A percentile compares a stretch with the other conserved stretches of the same genome.
These are phyloP conservation scores for Pangasius djambal DNA, from an alignment of 2,797 vertebrate genomes.

Conservation along the genomic window DNA sequence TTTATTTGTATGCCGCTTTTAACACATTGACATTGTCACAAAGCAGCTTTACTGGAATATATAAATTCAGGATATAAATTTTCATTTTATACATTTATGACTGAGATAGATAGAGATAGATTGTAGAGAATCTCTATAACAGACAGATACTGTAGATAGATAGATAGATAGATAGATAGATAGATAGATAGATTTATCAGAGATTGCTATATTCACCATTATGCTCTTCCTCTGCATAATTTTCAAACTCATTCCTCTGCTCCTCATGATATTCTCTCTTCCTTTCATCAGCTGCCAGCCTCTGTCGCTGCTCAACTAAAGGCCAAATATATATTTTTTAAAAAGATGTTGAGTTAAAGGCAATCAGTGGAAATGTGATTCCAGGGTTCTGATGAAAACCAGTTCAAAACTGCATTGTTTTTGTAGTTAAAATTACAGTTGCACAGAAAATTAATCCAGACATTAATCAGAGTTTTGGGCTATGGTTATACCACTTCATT, in stretches of 20 bases:
- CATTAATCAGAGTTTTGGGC: not conserved
- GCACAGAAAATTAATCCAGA: not conserved
- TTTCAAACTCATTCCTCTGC: conserved; percentile 80
- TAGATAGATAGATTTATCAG: not conserved
- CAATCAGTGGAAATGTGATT: not conserved
- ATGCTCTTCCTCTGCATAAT: conserved; percentile 79
- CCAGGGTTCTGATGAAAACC: not conserved
- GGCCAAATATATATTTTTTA: not conserved
- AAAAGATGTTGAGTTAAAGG: not conserved
- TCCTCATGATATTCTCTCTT: conserved; percentile 81
- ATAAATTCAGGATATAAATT: no score
- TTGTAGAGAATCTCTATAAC: not conserved
- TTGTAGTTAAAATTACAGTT: not conserved
- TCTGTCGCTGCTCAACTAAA: conserved; percentile 81
- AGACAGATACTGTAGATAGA: conserved; percentile 1
- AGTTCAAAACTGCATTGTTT: not conserved
- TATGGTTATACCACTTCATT: not conserved
- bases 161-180: not conserved
- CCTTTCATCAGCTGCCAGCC: conserved; percentile 76
- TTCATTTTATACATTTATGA: no score
- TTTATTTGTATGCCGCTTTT: no score
- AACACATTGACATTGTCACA: no score
- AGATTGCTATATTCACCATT: conserved; percentile 74
- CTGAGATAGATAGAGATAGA: conserved; percentile 17
- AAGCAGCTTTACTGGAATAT: no score